Evolutionary conservation across 2,888 invertebrate species (phyloP).

Genomic region (Drosophila tanythrix): DNA sequence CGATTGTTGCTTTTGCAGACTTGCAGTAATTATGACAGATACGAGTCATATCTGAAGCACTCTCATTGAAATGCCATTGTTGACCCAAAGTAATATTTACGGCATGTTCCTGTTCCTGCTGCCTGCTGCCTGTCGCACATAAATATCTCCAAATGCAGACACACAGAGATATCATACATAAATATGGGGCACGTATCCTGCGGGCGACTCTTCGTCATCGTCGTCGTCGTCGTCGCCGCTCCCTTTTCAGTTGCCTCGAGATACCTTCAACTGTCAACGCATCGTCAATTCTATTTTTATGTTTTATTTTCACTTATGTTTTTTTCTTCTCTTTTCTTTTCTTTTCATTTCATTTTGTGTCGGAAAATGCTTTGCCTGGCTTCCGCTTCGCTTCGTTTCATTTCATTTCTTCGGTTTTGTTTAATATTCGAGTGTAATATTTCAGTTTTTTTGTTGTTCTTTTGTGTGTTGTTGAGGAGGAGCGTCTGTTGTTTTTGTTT

Average conservation of each 20-base stretch:
- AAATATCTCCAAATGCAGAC: slow-evolving; percentile 7
- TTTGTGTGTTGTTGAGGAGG: slow-evolving; percentile 43
- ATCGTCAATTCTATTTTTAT: slow-evolving; percentile 81
- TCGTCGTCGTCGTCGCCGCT: slow-evolving; percentile 5
- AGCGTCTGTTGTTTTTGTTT: slow-evolving; percentile 48
- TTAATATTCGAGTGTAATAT: slow-evolving; percentile 79
- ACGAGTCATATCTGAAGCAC: slow-evolving; percentile 18
- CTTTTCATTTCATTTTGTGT: slow-evolving; percentile 1
- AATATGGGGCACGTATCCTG: slow-evolving; percentile 58
- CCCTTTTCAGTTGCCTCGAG: slow-evolving; percentile 12
- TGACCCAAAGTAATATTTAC: slow-evolving; percentile 14
- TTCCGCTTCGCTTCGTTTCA: slow-evolving; percentile 61
- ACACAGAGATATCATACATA: neutral
- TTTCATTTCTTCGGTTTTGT: slow-evolving; percentile 38
- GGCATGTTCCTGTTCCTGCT: neutral
- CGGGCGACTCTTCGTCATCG: slow-evolving; percentile 25
- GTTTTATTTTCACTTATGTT: slow-evolving; percentile 75
- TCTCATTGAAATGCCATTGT: slow-evolving; percentile 23
- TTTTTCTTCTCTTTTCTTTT: slow-evolving; percentile 20
- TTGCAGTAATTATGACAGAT: slow-evolving; percentile 6
- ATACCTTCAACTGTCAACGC: slow-evolving; percentile 75
- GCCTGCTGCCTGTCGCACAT: slow-evolving; percentile 13
- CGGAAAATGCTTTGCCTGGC: slow-evolving; percentile 53
- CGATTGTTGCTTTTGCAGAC: neutral
- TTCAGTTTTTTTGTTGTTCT: slow-evolving; percentile 64